Evolutionary conservation across 2,113 vertebrate species (phyloP), one percentile per base, ranked within the genome.

Genomic region (Saguinus midas): DNA sequence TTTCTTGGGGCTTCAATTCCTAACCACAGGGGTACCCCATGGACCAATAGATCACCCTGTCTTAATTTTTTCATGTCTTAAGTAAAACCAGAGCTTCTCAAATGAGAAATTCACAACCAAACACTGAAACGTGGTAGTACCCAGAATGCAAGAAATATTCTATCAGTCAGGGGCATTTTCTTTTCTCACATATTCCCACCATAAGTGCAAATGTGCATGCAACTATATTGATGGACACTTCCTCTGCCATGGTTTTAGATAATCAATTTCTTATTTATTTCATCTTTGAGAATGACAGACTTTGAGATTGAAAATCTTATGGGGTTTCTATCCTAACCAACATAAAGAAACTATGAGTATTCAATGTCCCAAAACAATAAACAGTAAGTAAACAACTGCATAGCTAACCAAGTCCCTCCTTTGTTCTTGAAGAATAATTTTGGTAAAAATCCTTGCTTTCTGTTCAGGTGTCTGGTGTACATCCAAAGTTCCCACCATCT

Each of bases 191-290:
- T 43, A 94, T 23, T 8, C 80, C 64, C 20, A 50, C 25, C 17
- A 25, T 61, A 45, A 29, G 32, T 12, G 2, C 64, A 88, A 75
- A 85, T 82, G 16, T 91, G 91, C 87, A 94, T 18, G 66, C 87
- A 95, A 94, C 95, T 72, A 91, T 89, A 95, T 40, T 50, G 66
- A 95, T 40, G 48, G 43, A 18, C 50, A 93, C 96, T 89, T 91
- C 87, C 73, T 97, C 79, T 87, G 79, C 94, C 87, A 58, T 37
- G 95, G 94, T 96, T 95, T 80, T 91, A 96, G 81, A 96, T 94
- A 88, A 98, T 91, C 96, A 94, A 25, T 94, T 97, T 98, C 91
- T 61, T 40, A 61, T 88, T 96, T 97, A 96, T 97, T 98, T 98
- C 93, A 75, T 97, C 95, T 95, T 96, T 85, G 90, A 92, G 95